Evolutionary conservation across 2,888 invertebrate species (phyloP).

Genomic region (Leptopterna dolabrata): DNA sequence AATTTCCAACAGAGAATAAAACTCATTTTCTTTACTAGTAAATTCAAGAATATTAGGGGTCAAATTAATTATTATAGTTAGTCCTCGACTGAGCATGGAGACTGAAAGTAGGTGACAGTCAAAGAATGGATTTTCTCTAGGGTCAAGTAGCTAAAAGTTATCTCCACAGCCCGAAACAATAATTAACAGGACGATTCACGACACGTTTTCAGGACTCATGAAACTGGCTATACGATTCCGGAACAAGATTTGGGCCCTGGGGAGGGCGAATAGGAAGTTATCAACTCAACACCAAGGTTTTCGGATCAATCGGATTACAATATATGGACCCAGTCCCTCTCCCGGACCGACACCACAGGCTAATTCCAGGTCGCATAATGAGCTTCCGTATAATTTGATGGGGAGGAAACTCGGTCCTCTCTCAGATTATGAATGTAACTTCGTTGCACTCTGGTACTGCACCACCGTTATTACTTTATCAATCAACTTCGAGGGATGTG

Average conservation of each 20-base stretch:
- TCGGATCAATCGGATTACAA: neutral
- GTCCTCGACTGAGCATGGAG: too few species aligned
- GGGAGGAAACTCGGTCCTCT: neutral
- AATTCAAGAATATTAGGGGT: too few species aligned
- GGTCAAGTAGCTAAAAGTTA: too few species aligned
- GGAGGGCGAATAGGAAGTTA: neutral
- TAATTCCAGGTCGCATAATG: neutral
- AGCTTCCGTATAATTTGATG: conserved; percentile 13
- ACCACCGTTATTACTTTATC: neutral
- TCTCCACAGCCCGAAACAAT: too few species aligned
- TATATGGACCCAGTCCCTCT: neutral
- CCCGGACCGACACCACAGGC: neutral
- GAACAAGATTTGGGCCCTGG: neutral
- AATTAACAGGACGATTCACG: too few species aligned
- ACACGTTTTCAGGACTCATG: too few species aligned
- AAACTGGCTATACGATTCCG: neutral
- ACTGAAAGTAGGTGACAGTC: too few species aligned
- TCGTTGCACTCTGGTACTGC: neutral
- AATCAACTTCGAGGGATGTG: neutral
- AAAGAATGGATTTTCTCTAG: too few species aligned
- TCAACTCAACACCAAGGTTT: neutral
- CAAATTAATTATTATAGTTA: too few species aligned
- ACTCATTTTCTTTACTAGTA: too few species aligned
- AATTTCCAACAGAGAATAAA: too few species aligned
- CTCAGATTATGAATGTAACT: conserved; percentile 5